Conservation (phyloP, 2,888 invertebrate genomes). For the Marasmarcha lunaedactyla region DNA sequence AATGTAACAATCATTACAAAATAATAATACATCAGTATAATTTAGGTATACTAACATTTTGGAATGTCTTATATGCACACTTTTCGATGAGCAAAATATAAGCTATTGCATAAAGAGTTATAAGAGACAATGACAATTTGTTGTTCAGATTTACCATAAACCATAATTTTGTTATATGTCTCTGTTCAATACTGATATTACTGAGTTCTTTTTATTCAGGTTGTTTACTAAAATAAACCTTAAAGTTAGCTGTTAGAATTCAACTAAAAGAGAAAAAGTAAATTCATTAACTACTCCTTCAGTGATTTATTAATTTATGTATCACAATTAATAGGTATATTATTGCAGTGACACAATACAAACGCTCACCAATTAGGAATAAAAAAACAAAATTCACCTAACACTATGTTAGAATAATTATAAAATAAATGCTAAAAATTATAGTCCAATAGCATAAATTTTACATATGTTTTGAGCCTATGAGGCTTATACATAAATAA, state of each 20-base stretch:
- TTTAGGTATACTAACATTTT: neutral
- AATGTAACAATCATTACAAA: too few species aligned
- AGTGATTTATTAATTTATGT: slow-evolving; percentile 22
- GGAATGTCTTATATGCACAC: neutral
- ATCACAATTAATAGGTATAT: slow-evolving; percentile 16
- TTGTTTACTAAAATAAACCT: neutral
- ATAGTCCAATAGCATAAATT: too few species aligned
- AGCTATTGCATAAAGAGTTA: too few species aligned
- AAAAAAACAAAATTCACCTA: neutral
- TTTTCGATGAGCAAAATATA: too few species aligned
- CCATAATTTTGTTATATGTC: neutral
- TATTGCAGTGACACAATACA: neutral
- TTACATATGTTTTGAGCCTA: too few species aligned
- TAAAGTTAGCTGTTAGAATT: neutral
- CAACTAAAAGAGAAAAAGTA: slow-evolving; percentile 5
- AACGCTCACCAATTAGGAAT: neutral
- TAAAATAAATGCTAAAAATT: neutral
- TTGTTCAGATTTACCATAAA: neutral
- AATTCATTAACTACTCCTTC: slow-evolving; percentile 20
- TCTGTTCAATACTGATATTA: slow-evolving; percentile 1
- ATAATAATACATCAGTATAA: too few species aligned
- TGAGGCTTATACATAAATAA: neutral
- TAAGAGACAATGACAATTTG: too few species aligned
- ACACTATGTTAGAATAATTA: neutral
- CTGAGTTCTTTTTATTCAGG: neutral